Base-by-base conservation (phyloP, 1,140 invertebrate genomes). In the Agrypnia vestita region DNA sequence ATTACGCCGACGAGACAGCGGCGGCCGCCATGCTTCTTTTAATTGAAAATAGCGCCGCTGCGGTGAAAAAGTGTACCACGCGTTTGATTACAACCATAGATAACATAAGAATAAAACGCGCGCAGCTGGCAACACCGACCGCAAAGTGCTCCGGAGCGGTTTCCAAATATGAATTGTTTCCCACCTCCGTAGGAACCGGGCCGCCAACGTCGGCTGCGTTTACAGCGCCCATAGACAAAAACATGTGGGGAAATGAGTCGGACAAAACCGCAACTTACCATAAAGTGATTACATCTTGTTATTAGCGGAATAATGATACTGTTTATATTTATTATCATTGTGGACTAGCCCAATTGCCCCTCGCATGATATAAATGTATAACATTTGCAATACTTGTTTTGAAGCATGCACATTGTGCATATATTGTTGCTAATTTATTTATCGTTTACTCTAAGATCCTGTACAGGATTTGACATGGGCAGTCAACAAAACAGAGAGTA, bases 21-120 rank as follows among this genome's bases (percentile, higher is more conserved):
- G 61, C 61, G 19, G 61, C 61, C 21, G 35, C 35, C 19, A 19
- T 59, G 21, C 25, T 64, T 64, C 10, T 64, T 64, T 64, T 35
- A 43, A 64, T 64, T 64, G 61, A 64, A 62, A 64, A 64, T 15
- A 64, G 25, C 61, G 61, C 61, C 61, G 61, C 9, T 44, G 61
- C 61, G 19, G 61, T 35, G 19, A 51, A 64, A 64, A 64, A 64
- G 61, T 64, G 61, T 35, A 64, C 61, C 61, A 64, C 61, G 35
- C 35, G 61, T 64, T 64, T 64, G 61, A 64, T 64, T 64, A 64
- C 61, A 64, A 64, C n/a, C n/a, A n/a, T n/a, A n/a, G n/a, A n/a
- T n/a, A n/a, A n/a, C n/a, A n/a, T n/a, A n/a, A n/a, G n/a, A n/a
- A n/a, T n/a, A n/a, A n/a, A n/a, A n/a, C 25, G 11, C 13, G 19